Evolutionary conservation across 2,888 invertebrate species (phyloP), one percentile per base, ranked within the genome.

Genomic region (Anodontia alba): DNA sequence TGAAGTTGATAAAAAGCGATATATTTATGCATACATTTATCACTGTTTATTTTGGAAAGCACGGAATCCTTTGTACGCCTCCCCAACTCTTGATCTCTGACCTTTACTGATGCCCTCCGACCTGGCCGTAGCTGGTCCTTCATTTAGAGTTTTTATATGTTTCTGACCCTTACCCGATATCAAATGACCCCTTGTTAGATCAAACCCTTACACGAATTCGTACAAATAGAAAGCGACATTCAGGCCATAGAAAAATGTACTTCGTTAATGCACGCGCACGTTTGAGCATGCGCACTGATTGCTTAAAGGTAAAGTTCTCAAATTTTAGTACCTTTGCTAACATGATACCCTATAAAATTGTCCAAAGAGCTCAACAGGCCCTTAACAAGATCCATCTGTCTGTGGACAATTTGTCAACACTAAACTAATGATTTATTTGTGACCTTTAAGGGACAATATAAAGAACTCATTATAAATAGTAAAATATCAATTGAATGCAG

Each of bases 181-280:
- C 17, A 62, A 17, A 23, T 76, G 82, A 82, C 82, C 82, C 70
- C 67, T 73, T 42, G 51, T 31, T 33, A 73, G 82, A 82, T 82
- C 79, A 82, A 82, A 70, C 76, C 76, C 73, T 26, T 69, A 79
- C 79, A 73, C 49, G 76, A 46, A 46, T 46, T 46, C n/a, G n/a
- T 2, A 46, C 46, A 46, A 81, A 81, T 76, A 75, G 20, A 66
- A n/a, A 8, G 33, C 57, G 78, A 76, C 78, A 75, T 54, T 62
- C 67, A 20, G 31, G n/a, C 51, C 38, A 49, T 54, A 20, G 43
- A 73, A 78, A 42, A 20, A 20, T 20, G 17, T 3, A 33, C 33
- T 3, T 33, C 33, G 17, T 62, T 62, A 62, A 62, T 62, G 62
- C 62, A 62, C 1, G 62, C 62, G 62, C 62, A 62, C 62, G 62